Evolutionary conservation across 1,140 invertebrate genomes (phyloP).

Genomic region (Tribolium madens): DNA sequence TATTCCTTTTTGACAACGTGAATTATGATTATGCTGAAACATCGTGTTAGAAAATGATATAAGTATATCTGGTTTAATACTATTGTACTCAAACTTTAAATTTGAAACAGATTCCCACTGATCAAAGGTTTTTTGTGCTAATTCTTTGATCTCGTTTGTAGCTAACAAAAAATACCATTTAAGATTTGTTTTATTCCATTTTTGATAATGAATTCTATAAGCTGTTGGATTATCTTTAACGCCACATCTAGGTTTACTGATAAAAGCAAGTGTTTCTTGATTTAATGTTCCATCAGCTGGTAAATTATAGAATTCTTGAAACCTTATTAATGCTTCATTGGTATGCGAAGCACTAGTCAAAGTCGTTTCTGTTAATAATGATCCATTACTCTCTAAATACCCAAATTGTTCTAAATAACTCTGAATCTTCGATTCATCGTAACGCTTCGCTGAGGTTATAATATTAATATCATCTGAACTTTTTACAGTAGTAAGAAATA

Average conservation of each 20-base stretch:
- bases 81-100: constrained; percentile 29
- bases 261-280: constrained; percentile 9
- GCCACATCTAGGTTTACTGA: background rate
- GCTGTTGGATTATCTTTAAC: no score
- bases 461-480: constrained; percentile 43
- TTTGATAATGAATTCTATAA: no score
- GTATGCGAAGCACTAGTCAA: no score
- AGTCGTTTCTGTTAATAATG: constrained; percentile 10
- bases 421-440: no score
- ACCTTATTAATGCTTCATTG: constrained; percentile 18
- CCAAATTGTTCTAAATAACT: constrained; percentile 41
- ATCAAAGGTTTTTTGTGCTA: no score
- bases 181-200: background rate
- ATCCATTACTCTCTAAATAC: constrained; percentile 23
- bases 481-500: constrained; percentile 42
- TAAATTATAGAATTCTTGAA: constrained; percentile 35
- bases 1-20: no score
- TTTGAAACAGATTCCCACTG: background rate
- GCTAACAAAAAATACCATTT: background rate
- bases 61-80: constrained; percentile 4
- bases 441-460: no score
- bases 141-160: background rate
- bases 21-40: background rate
- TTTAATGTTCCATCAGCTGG: constrained; percentile 34
- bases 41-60: constrained; percentile 12